These are phyloP conservation scores for Passer montanus DNA, from an alignment of 2,113 vertebrate species.

Conservation along the genomic window DNA sequence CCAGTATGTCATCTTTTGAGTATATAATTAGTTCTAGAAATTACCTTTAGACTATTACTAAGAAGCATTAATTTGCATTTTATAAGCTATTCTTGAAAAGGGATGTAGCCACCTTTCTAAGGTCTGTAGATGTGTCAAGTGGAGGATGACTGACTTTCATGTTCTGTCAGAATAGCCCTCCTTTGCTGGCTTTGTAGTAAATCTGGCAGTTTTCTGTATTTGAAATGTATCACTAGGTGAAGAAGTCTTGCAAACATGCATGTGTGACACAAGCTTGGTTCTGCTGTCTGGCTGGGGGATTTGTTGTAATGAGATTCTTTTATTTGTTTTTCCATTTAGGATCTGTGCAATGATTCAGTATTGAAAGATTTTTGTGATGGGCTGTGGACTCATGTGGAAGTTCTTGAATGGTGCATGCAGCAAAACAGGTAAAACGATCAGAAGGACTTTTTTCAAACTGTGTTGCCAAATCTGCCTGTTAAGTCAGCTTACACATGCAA, in stretches of 20 bases:
- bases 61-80: not conserved
- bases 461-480: not conserved
- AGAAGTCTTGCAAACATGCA: not conserved
- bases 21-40: not conserved
- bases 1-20: not conserved
- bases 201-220: not conserved
- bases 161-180: not conserved
- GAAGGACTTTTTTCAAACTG: not conserved
- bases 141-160: not conserved
- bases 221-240: not conserved
- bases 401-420: constrained; percentile 91
- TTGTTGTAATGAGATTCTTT: not conserved
- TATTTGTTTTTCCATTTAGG: constrained; percentile 44
- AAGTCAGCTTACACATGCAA: not conserved
- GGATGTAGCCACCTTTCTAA: not conserved
- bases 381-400: constrained; percentile 85
- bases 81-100: not conserved
- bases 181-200: not conserved
- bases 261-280: not conserved
- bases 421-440: constrained; percentile 78
- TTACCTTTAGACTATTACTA: not conserved
- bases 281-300: not conserved
- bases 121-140: not conserved
- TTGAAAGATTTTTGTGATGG: constrained; percentile 88
- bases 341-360: constrained; percentile 79